These are phyloP conservation scores for Callosobruchus maculatus DNA, from an alignment of 2,888 invertebrate genomes.

Conservation along the genomic window DNA sequence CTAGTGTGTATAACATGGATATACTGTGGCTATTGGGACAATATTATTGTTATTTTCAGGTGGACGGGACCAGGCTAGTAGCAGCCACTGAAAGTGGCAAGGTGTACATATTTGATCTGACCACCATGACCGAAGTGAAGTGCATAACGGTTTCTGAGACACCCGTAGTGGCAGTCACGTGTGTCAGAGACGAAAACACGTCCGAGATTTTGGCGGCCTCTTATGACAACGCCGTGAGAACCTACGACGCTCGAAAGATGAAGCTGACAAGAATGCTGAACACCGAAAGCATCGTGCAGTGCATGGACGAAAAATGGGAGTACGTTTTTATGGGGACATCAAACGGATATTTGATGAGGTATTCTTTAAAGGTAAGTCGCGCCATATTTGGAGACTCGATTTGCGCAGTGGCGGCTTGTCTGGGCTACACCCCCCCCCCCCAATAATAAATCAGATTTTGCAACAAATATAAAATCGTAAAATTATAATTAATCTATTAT, in stretches of 20 bases:
- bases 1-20: no score
- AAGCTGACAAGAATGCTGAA: conserved; percentile 39
- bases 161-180: neutral
- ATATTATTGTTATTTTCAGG: neutral
- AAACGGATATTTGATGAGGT: conserved; percentile 67
- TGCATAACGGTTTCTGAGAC: neutral
- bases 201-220: conserved; percentile 57
- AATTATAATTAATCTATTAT: no score
- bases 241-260: conserved; percentile 57
- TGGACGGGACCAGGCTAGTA: conserved; percentile 30
- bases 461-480: no score
- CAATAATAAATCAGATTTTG: no score
- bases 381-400: no score
- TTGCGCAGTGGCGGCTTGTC: no score
- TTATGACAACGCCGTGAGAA: conserved; percentile 58
- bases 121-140: neutral
- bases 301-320: conserved; percentile 72
- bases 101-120: conserved; percentile 56
- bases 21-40: no score
- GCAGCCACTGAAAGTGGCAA: conserved; percentile 63
- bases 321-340: conserved; percentile 69
- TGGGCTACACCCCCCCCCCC: no score
- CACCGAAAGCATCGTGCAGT: conserved; percentile 58
- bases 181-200: neutral
- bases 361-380: conserved; percentile 60